Percentiles rank a stretch among this genome's conserved stretches.
These are phyloP conservation scores for Phyllostomus discolor DNA, from an alignment of 2,113 vertebrate genomes.

Conservation along the genomic window DNA sequence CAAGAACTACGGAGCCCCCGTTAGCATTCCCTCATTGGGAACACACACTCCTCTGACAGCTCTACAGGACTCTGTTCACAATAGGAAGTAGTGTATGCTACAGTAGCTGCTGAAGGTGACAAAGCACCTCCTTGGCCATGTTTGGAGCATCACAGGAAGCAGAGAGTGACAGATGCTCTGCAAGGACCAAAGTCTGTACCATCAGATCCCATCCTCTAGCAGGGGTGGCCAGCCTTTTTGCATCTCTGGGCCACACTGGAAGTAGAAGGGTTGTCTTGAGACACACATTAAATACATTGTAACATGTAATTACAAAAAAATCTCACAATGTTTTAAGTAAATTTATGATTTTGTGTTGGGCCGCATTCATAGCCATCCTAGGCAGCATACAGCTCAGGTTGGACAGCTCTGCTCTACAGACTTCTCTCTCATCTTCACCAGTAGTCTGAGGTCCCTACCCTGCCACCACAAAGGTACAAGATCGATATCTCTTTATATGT, in stretches of 20 bases:
- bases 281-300: too few relatives aligned
- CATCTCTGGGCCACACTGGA: too few relatives aligned
- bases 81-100: background rate
- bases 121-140: background rate
- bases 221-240: too few relatives aligned
- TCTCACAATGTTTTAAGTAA: too few relatives aligned
- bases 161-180: background rate
- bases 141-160: background rate
- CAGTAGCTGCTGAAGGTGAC: background rate
- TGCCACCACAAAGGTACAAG: background rate
- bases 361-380: too few relatives aligned
- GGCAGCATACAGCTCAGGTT: too few relatives aligned
- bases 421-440: background rate
- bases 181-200: background rate
- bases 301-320: too few relatives aligned
- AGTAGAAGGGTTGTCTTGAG: too few relatives aligned
- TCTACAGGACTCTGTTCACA: background rate
- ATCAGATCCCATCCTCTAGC: background rate
- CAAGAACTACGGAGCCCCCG: background rate
- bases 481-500: background rate
- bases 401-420: background rate
- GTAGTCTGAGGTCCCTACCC: background rate
- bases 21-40: background rate
- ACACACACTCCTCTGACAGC: background rate
- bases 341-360: too few relatives aligned